Evolutionary conservation across 2,888 invertebrate species (phyloP), one percentile per base, ranked within the genome.

Genomic region (Bimastos eiseni): DNA sequence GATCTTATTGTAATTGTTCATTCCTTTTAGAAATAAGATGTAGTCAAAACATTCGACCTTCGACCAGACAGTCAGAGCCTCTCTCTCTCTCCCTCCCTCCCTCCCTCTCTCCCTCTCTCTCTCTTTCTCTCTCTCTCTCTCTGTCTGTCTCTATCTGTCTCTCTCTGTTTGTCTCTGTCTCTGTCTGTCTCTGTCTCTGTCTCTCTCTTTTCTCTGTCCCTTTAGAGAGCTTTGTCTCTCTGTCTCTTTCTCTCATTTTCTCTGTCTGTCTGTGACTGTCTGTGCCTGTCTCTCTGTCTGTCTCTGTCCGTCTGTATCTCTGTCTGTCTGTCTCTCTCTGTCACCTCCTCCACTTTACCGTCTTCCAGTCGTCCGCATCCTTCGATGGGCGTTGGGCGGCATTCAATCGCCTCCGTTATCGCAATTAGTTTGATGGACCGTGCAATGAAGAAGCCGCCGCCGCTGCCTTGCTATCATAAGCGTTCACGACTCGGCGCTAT

Each of bases 381-480:
- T 5, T 8, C 5, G 70, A 49, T 24, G 4, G 70, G 70, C 70
- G 70, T 70, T 70, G 70, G 70, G 70, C 70, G 70, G 70, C 70
- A 6, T 70, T 70, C 70, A 70, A n/a, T 70, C 30, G 30, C 70
- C 70, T 70, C 70, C 30, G 70, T 70, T 70, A 70, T 30, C 70
- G 70, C 70, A 70, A 70, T 70, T 70, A 70, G 70, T 70, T 70
- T 70, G 70, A 70, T 70, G 70, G n/a, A n/a, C 70, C 70, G 70
- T n/a, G 70, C 70, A 70, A n/a, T 0, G 70, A 30, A 70, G 70
- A 70, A 1, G 70, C 70, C 70, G 70, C 24, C 55, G 3, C n/a
- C n/a, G 70, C 70, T 8, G 21, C 44, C 44, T 44, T 15, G 49
- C 49, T 70, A n/a, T 70, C 70, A 30, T 70, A 70, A 70, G 49